Base-by-base conservation (phyloP, 2,888 invertebrate species). In the Bimastos eiseni region DNA sequence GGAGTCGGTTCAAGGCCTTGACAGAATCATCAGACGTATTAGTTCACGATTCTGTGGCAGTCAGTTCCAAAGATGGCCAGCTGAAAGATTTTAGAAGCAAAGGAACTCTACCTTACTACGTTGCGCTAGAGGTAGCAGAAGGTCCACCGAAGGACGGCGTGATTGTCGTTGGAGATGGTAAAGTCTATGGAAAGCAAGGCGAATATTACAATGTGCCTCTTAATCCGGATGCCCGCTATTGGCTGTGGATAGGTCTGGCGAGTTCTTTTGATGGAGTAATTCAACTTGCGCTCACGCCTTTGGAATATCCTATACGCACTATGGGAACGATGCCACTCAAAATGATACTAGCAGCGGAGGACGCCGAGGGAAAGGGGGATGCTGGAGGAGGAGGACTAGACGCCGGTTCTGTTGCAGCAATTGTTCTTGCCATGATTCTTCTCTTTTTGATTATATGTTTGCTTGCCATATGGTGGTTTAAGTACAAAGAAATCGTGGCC, bases 351-450 rank as follows among this genome's bases (percentile, higher is more conserved):
- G 17, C 13, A 70, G 5, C 3, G 30, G 0, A 2, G 21, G 49
- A 49, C 11, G n/a, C 30, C 70, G 70, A 70, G 0, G 70, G n/a
- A 6, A 6, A 2, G n/a, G 70, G 1, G 1, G 86, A 34, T 24
- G 86, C n/a, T n/a, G n/a, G n/a, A n/a, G n/a, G n/a, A n/a, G n/a
- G 17, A 34, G 86, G 86, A 36, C 21, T 90, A n/a, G 24, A 34
- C 55, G 90, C 36, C 11, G 90, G 90, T n/a, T 37, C 55, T 19
- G 15, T 90, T 37, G 90, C 90, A 55, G 90, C 90, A 19, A 70
- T 90, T 0, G 36, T 90, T 70, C 90, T 90, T 19, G 90, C 21
- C n/a, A 1, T 90, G n/a, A 70, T 90, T 19, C 70, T 89, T n/a
- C 5, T 90, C 8, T 6, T 55, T 11, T 19, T 90, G 34, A 49